These are phyloP conservation scores for Harmothoe impar DNA, from an alignment of 2,888 invertebrate genomes.

Conservation along the genomic window DNA sequence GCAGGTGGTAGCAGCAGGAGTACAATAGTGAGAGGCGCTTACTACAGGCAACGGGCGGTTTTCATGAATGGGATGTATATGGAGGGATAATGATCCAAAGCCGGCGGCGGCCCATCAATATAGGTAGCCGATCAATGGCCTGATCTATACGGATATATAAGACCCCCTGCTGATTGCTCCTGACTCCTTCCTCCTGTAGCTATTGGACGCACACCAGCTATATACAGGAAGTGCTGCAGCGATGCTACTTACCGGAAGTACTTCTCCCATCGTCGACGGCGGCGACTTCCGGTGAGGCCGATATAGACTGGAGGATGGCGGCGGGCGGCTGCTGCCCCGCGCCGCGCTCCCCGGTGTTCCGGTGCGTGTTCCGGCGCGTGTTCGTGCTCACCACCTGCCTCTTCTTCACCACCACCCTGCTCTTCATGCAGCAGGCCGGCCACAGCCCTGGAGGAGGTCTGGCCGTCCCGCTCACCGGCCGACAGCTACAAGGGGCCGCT, in stretches of 20 bases:
- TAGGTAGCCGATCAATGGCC: too few species aligned
- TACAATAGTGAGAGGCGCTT: not conserved
- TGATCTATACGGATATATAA: too few species aligned
- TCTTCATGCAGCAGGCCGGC: conserved; percentile 12
- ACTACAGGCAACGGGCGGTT: not conserved
- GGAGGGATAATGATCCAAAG: not conserved
- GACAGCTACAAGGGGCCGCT: not conserved
- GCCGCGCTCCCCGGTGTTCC: conserved; percentile 1
- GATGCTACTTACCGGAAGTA: not conserved
- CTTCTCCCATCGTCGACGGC: not conserved
- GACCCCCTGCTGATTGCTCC: too few species aligned
- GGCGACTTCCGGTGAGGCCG: not conserved
- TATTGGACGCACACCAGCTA: not conserved
- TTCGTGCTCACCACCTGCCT: conserved; percentile 37
- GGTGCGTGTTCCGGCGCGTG: conserved; percentile 29
- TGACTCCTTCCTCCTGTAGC: too few species aligned
- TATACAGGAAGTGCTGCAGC: not conserved
- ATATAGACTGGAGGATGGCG: not conserved
- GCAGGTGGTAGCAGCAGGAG: not conserved
- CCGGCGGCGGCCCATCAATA: not conserved
- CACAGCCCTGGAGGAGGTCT: not conserved
- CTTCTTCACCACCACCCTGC: conserved; percentile 18
- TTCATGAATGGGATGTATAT: not conserved
- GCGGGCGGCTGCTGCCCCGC: not conserved
- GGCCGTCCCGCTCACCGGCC: not conserved